These are phyloP conservation scores for Hartigia nigra DNA, from an alignment of 2,888 invertebrate genomes.

Conservation along the genomic window DNA sequence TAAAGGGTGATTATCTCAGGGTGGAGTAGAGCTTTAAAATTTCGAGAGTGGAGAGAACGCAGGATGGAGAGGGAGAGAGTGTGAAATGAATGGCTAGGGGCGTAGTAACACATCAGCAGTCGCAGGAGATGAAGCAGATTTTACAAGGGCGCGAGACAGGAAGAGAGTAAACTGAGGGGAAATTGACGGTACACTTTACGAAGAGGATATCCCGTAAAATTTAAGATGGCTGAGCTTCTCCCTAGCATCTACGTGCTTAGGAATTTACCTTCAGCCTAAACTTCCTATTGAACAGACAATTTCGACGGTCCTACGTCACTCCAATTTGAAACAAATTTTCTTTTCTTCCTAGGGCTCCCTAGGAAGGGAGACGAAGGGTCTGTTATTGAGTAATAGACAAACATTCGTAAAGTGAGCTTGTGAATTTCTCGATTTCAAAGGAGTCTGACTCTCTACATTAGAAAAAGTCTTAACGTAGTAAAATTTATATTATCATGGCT, in stretches of 20 bases:
- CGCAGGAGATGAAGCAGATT: slow-evolving; percentile 38
- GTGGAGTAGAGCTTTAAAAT: not conserved
- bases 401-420: not conserved
- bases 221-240: not conserved
- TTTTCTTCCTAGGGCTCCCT: not conserved
- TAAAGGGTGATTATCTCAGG: not conserved
- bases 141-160: slow-evolving; percentile 27
- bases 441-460: not conserved
- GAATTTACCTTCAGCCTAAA: not conserved
- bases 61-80: not conserved
- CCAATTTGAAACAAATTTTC: not conserved
- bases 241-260: not conserved
- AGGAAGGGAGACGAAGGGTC: not conserved
- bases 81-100: slow-evolving; percentile 11
- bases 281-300: not conserved
- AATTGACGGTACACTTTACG: slow-evolving; percentile 52
- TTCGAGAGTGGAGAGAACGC: not conserved
- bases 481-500: not conserved
- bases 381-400: not conserved
- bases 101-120: slow-evolving; percentile 35
- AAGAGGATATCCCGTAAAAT: not conserved
- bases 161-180: slow-evolving; percentile 40
- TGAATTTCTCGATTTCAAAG: not conserved
- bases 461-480: not conserved
- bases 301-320: not conserved